Evolutionary conservation across 2,888 invertebrate species (phyloP), one percentile per base, ranked within the genome.

Genomic region (Polietes domitor): DNA sequence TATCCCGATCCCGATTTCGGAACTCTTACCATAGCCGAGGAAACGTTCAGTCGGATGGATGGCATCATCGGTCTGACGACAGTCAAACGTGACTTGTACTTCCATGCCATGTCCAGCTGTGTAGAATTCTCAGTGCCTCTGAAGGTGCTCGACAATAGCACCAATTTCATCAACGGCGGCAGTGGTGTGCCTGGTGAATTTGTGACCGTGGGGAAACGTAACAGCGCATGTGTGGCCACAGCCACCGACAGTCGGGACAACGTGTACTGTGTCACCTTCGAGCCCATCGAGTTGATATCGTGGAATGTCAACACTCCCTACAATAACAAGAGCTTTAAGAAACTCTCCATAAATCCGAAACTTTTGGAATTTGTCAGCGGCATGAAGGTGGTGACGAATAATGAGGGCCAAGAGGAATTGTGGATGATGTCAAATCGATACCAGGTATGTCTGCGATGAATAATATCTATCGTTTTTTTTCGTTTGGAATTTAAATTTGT

Each of bases 341-440:
- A 94, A 0, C 87, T 94, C 26, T 94, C 94, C 5, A 89, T 93
- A 6, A 93, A 96, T 87, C 89, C 91, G 28, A 92, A 93, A 79
- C 94, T 94, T 0, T 89, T 96, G 75, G 96, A 96, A 88, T 96
- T 96, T 89, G 94, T 95, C 0, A 95, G 95, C 87, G 96, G 96
- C n/a, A 90, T 96, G 71, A 96, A 96, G 92, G 93, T 96, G 1
- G 93, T 95, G 12, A 93, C 93, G 50, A 94, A 94, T 80, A 87
- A 91, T 0, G 91, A 92, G 79, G 93, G 93, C 0, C 91, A 93
- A 78, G 94, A 96, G 88, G 95, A 95, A 87, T 90, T 96, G 0
- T 96, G 95, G 95, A 92, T 95, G 26, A 80, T 95, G 1, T 95
- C 96, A 0, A 94, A 94, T 63, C 94, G 95, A 80, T 95, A 94